Evolutionary conservation across 1,140 invertebrate genomes (phyloP), one percentile per base, ranked within the genome.

Genomic region (Drosophila nannoptera): DNA sequence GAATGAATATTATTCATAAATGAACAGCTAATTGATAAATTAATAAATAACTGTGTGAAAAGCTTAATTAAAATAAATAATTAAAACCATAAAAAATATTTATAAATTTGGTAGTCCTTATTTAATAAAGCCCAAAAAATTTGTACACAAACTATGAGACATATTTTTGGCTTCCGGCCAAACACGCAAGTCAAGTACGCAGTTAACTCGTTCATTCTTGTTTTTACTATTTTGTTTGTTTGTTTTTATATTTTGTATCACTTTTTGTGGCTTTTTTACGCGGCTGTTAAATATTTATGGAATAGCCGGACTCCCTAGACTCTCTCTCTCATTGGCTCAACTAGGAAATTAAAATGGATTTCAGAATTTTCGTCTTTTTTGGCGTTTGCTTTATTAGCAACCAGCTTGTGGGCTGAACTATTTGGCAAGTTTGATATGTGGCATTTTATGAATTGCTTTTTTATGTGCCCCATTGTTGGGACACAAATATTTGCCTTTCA

Each of bases 401-500:
- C 14, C 22, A 9, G 22, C 6, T 38, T 22, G 22, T 2, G 22
- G 40, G 40, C 14, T 14, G 8, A 56, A 50, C 55, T 58, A 59
- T 53, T 45, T 58, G 48, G 16, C 4, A n/a, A 36, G 50, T 72
- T 80, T 77, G 72, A 46, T 46, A 16, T 84, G 73, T 7, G 46
- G 48, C 9, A 45, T 36, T 56, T 73, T 73, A 73, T 73, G 77
- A 73, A 73, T 69, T 69, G 46, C 42, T 59, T 60, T 55, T 67
- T 75, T 73, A 76, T 83, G 49, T 42, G 65, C 54, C 43, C 12
- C 68, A 63, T 76, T 84, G 80, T 78, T 84, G 78, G 78, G 76
- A 62, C 78, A 65, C 78, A 73, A 73, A 82, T 78, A 80, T 83
- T 78, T 83, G 71, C 46, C 46, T 76, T 83, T 84, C 80, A 83